phyloP scores from a whole-genome alignment of 2,113 vertebrate species.

The Crotalus tigris region DNA sequence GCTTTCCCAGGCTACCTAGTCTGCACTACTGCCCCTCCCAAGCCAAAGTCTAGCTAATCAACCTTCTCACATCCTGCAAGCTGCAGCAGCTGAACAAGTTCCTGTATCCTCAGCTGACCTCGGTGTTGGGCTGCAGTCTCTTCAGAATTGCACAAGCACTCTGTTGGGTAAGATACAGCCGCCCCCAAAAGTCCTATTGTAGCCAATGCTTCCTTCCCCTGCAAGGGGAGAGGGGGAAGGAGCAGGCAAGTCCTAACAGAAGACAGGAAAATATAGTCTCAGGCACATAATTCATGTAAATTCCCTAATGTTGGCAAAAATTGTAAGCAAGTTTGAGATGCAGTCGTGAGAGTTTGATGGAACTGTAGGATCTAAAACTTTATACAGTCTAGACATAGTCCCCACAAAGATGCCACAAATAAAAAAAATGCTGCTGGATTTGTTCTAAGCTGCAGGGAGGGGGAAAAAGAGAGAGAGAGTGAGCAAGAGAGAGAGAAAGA shows the following conservation, averaged over 20 bases:
- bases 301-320: slow-evolving; percentile 32
- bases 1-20: slow-evolving; percentile 4
- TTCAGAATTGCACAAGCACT: slow-evolving; percentile 67
- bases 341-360: not conserved
- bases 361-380: not conserved
- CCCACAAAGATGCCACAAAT: not conserved
- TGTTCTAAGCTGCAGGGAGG: not conserved
- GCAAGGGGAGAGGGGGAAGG: not conserved
- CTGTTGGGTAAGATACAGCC: slow-evolving; percentile 61
- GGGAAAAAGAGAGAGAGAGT: not conserved
- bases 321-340: rapidly evolving
- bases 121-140: slow-evolving; percentile 38
- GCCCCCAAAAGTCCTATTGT: slow-evolving; percentile 61
- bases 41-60: not conserved
- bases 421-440: not conserved
- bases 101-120: slow-evolving; percentile 52
- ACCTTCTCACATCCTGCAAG: rapidly evolving
- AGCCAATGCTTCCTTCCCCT: slow-evolving; percentile 53
- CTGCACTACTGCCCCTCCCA: not conserved
- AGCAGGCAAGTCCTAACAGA: not conserved
- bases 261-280: not conserved
- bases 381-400: not conserved
- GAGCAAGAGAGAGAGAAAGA: not conserved
- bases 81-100: not conserved
- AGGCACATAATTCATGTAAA: slow-evolving; percentile 26